These are phyloP conservation scores for Vidua chalybeata DNA, from an alignment of 2,113 vertebrate species.

Conservation along the genomic window DNA sequence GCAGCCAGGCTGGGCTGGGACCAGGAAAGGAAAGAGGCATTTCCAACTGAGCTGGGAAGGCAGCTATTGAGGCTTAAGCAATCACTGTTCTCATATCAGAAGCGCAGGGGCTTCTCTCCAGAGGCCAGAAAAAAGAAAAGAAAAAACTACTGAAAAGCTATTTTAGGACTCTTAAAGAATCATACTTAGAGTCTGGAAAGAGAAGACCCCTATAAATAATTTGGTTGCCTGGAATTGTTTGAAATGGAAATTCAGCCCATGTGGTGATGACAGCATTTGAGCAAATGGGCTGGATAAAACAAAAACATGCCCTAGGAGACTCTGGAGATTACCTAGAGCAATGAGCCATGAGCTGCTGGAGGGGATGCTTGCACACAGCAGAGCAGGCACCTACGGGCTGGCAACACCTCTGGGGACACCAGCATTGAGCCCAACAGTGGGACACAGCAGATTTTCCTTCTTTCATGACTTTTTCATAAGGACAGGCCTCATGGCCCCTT, in stretches of 20 bases:
- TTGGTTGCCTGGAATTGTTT: not conserved
- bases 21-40: not conserved
- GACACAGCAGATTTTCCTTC: not conserved
- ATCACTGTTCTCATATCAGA: accelerated
- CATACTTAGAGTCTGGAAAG: not conserved
- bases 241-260: constrained; percentile 21
- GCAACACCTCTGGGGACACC: not conserved
- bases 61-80: not conserved
- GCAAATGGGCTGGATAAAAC: not conserved
- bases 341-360: not conserved
- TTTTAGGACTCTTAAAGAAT: not conserved
- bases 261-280: not conserved
- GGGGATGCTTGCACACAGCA: accelerated
- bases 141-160: not conserved
- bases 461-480: not conserved
- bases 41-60: not conserved
- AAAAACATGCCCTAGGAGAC: not conserved
- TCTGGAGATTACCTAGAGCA: not conserved
- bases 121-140: not conserved
- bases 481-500: not conserved
- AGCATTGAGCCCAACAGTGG: not conserved
- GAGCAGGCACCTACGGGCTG: accelerated
- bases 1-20: not conserved
- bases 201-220: not conserved
- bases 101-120: not conserved